Conservation (phyloP, 2,113 vertebrate genomes). For the Spizaetus ornatus region DNA sequence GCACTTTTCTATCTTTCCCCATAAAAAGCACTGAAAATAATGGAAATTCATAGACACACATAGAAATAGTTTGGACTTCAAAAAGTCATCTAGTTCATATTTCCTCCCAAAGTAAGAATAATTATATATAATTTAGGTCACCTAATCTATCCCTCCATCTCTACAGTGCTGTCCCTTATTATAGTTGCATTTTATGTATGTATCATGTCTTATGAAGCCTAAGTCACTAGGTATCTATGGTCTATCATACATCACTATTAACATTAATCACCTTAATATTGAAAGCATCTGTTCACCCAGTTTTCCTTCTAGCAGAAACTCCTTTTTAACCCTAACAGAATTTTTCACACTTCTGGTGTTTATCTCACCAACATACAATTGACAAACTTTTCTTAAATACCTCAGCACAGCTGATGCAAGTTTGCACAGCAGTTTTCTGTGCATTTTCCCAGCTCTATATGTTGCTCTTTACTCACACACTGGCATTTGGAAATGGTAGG, state of each 20-base stretch:
- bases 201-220: neutral
- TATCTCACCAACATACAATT: neutral
- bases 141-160: neutral
- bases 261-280: neutral
- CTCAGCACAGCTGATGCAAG: neutral
- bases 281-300: neutral
- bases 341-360: neutral
- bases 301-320: neutral
- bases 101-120: neutral
- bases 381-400: neutral
- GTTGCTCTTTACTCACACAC: neutral
- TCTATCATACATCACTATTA: neutral
- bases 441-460: neutral
- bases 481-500: neutral
- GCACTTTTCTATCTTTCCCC: neutral
- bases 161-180: neutral
- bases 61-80: neutral
- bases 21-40: neutral
- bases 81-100: neutral
- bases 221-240: neutral
- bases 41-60: neutral
- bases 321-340: neutral
- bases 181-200: neutral
- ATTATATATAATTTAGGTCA: neutral
- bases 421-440: neutral